Percentiles rank a stretch among this genome's conserved stretches.
phyloP scores from a whole-genome alignment of 2,797 vertebrate genomes.

The Orientallactaga sibirica region DNA sequence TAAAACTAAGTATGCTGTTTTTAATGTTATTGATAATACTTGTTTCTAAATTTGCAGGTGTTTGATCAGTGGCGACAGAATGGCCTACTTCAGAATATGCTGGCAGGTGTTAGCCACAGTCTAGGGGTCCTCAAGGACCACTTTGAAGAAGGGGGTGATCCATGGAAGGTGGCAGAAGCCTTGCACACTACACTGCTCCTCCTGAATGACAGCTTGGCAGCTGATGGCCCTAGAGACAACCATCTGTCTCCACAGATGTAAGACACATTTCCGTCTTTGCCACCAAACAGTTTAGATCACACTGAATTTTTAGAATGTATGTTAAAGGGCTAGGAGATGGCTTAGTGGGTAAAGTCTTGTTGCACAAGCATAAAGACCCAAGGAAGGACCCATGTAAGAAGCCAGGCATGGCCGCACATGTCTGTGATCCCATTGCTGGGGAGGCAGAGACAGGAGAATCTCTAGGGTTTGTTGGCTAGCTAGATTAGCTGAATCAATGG shows the following conservation, averaged over 20 bases:
- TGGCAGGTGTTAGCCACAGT: conserved; percentile 42
- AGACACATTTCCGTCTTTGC: conserved; percentile 44
- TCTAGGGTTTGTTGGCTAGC: no score
- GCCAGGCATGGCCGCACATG: no score
- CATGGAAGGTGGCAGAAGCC: conserved; percentile 23
- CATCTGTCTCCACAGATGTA: conserved; percentile 68
- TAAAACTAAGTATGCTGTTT: neutral
- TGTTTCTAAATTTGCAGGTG: conserved; percentile 74
- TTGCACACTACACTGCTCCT: conserved; percentile 62
- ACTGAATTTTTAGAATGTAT: rapidly evolving
- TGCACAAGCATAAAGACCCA: no score
- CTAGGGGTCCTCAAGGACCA: conserved; percentile 51
- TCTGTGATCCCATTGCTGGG: no score
- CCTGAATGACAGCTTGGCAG: conserved; percentile 64
- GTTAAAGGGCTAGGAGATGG: no score
- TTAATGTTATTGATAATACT: neutral
- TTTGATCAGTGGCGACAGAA: conserved; percentile 73
- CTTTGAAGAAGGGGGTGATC: conserved; percentile 40
- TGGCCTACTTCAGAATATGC: conserved; percentile 58
- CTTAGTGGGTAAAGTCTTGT: no score
- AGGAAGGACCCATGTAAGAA: no score
- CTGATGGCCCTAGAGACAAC: neutral
- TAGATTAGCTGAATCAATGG: no score
- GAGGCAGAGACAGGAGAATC: no score
- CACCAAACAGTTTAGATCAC: neutral